Conservation (phyloP, 2,888 invertebrate genomes). For the Ceraclea dissimilis region DNA sequence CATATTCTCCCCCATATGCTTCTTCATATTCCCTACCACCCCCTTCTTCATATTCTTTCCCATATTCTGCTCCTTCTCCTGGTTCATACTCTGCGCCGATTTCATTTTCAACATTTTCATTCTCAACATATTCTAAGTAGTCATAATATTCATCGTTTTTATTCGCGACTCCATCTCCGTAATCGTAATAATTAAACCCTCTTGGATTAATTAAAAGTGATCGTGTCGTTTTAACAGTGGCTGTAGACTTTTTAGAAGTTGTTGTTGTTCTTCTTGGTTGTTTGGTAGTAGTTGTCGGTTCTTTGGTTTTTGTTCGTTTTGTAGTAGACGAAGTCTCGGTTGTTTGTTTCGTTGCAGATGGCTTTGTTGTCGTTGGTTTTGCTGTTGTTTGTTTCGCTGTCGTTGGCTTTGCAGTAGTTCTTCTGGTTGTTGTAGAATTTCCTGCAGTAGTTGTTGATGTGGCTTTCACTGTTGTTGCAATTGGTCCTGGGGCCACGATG, state of each 20-base stretch:
- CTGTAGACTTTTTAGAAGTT: no score
- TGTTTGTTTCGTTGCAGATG: not conserved
- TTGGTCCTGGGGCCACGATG: not conserved
- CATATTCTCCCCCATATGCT: no score
- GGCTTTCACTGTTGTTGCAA: conserved; percentile 9
- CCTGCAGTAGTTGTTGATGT: not conserved
- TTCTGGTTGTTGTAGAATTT: not conserved
- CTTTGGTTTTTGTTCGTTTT: conserved; percentile 21
- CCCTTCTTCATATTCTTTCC: no score
- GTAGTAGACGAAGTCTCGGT: not conserved
- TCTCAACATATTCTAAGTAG: not conserved
- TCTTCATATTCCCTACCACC: no score
- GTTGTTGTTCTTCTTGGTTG: no score
- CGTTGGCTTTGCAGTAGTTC: not conserved
- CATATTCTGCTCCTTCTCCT: no score
- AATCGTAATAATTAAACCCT: not conserved
- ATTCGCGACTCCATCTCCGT: not conserved
- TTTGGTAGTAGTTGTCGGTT: conserved; percentile 5
- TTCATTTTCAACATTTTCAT: not conserved
- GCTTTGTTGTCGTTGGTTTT: not conserved
- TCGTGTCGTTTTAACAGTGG: not conserved
- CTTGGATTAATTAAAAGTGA: not conserved
- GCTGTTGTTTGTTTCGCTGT: not conserved
- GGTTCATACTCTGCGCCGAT: no score
- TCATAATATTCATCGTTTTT: not conserved